Percentiles rank a stretch among this genome's conserved stretches.
These are phyloP conservation scores for Colletes collaris DNA, from an alignment of 2,888 invertebrate genomes.

Conservation along the genomic window DNA sequence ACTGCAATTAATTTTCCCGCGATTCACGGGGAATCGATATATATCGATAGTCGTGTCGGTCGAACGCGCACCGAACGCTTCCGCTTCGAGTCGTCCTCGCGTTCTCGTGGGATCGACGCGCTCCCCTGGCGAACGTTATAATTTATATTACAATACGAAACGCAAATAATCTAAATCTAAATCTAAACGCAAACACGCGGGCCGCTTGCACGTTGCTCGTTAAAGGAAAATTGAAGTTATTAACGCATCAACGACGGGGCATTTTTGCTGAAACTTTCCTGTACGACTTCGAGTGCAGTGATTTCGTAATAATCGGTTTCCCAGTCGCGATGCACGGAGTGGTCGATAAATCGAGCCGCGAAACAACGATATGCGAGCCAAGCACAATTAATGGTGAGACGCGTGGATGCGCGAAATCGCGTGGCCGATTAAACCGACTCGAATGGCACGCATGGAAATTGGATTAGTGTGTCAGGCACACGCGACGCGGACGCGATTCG, in stretches of 20 bases:
- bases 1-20: slow-evolving; percentile 40
- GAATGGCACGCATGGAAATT: slow-evolving; percentile 59
- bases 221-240: too few species aligned
- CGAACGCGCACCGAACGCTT: neutral
- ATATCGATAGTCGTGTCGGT: too few species aligned
- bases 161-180: too few species aligned
- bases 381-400: neutral
- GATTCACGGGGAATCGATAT: slow-evolving; percentile 6
- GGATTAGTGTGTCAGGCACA: slow-evolving; percentile 63
- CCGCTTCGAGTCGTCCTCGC: neutral
- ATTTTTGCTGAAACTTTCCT: too few species aligned
- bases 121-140: too few species aligned
- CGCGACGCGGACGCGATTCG: slow-evolving; percentile 22
- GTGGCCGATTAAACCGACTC: slow-evolving; percentile 35
- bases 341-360: neutral
- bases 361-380: neutral
- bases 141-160: too few species aligned
- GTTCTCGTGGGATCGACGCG: too few species aligned
- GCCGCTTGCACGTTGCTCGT: too few species aligned
- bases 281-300: too few species aligned
- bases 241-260: too few species aligned
- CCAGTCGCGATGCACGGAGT: neutral
- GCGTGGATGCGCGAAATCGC: slow-evolving; percentile 46
- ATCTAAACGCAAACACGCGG: too few species aligned
- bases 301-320: neutral